Evolutionary conservation across 2,113 vertebrate genomes (phyloP), one percentile per base, ranked within the genome.

Genomic region (Myanophis thanlyinensis): DNA sequence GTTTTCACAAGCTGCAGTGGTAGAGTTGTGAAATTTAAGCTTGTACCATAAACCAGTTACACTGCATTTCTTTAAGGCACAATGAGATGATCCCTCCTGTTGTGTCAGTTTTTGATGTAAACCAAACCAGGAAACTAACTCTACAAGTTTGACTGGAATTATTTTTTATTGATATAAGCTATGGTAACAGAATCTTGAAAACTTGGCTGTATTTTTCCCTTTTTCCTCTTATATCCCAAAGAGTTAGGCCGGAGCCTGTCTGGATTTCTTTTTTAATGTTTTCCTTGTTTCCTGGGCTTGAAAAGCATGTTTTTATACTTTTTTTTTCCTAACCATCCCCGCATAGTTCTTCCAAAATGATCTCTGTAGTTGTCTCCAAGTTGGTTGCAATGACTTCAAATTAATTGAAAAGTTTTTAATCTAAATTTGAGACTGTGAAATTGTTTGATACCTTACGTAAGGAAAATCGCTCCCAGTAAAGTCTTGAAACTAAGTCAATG

Each of bases 41-140:
- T 30, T 46, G 91, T 73, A 85, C n/a, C 80, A 44, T 52, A 92
- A 87, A 59, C 59, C n/a, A 0, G 27, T 93, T 93, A 85, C 44
- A n/a, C 90, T 20, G 44, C 18, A 87, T 91, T 25, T n/a, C 93
- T 59, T 13, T 44, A 1, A 1, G 73, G 35, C 89, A 59, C 25
- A 48, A 40, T 0, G 0, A 85, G 2, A 0, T n/a, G 62, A 89
- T 27, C 3, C 0, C n/a, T 73, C 49, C 23, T 88, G 54, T 44
- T 44, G 35, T 44, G 51, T 88, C 56, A 88, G 35, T 1, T 80
- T 35, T 80, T 80, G 35, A 40, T 20, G 35, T 40, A 40, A 80
- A 80, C 67, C 35, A 22, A 80, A 80, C 35, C 18, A 80, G 67
- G 67, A 80, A 80, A 40, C 18, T 20, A 40, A 40, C 35, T 80